A percentile compares a stretch with the other conserved stretches of the same genome.
These are phyloP conservation scores for Andinoacara biseriatus DNA, from an alignment of 2,113 vertebrate species.

Conservation along the genomic window DNA sequence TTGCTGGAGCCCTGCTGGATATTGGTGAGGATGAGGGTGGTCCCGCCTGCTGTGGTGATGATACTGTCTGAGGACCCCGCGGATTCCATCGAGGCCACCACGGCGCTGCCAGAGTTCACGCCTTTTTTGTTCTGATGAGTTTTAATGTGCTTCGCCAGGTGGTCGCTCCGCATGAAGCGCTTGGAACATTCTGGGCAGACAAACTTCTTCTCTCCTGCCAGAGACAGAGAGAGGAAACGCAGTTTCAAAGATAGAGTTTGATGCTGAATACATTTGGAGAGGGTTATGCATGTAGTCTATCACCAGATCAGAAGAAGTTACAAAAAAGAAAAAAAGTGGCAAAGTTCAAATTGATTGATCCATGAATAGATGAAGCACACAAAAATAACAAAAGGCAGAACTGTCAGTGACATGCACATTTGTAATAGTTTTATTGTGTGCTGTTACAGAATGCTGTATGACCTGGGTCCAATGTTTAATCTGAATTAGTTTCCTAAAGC, in stretches of 20 bases:
- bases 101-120: slow-evolving; percentile 90
- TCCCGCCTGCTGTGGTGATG: slow-evolving; percentile 96
- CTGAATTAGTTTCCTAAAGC: slow-evolving; percentile 4
- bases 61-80: slow-evolving; percentile 90
- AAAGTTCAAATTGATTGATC: slow-evolving; percentile 3
- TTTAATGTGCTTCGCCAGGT: slow-evolving; percentile 99
- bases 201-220: slow-evolving; percentile 98
- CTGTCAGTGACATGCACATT: not conserved
- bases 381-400: not conserved
- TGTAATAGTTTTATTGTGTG: not conserved
- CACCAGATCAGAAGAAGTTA: not conserved
- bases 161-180: slow-evolving; percentile 99
- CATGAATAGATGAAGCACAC: not conserved
- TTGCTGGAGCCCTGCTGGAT: slow-evolving; percentile 96
- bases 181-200: slow-evolving; percentile 99
- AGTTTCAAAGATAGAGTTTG: slow-evolving; percentile 5
- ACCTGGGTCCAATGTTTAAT: slow-evolving; percentile 6
- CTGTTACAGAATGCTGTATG: not conserved
- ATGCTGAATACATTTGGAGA: slow-evolving; percentile 20
- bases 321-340: not conserved
- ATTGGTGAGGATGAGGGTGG: slow-evolving; percentile 99
- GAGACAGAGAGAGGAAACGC: slow-evolving; percentile 16
- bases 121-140: slow-evolving; percentile 99
- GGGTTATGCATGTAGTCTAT: slow-evolving; percentile 6
- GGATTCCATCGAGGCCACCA: slow-evolving; percentile 92